Conservation (phyloP, 1,140 invertebrate genomes). For the Battus philenor region DNA sequence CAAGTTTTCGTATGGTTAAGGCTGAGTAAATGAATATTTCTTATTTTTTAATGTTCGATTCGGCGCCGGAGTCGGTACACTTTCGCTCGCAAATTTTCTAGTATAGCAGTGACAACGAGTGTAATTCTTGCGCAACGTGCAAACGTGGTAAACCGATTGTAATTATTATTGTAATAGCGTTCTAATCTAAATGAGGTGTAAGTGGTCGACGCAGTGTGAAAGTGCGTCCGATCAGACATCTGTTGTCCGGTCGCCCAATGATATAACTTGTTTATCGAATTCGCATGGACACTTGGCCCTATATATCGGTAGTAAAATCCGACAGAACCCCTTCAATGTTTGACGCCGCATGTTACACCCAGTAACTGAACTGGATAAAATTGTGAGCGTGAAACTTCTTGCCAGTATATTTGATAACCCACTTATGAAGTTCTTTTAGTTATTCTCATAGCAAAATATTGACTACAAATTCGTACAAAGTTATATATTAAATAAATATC, state of each 20-base stretch:
- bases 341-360: no score
- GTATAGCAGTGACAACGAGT: conserved; percentile 21
- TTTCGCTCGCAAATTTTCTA: conserved; percentile 59
- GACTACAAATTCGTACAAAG: no score
- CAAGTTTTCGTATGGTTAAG: neutral
- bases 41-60: neutral
- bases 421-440: no score
- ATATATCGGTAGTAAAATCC: neutral
- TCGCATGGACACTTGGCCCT: conserved; percentile 5
- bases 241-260: conserved; percentile 6
- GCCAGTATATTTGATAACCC: no score
- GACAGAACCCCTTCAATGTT: neutral
- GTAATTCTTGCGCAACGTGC: conserved; percentile 32
- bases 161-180: conserved; percentile 58
- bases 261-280: conserved; percentile 8
- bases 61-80: conserved; percentile 27
- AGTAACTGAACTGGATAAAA: no score
- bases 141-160: conserved; percentile 34
- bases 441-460: no score
- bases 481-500: no score
- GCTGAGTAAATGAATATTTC: neutral
- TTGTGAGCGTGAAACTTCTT: no score
- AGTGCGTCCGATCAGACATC: conserved; percentile 13
- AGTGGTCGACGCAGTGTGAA: conserved; percentile 17
- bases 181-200: conserved; percentile 43